phyloP scores from a whole-genome alignment of 2,888 invertebrate genomes.

The Agriotes lineatus region DNA sequence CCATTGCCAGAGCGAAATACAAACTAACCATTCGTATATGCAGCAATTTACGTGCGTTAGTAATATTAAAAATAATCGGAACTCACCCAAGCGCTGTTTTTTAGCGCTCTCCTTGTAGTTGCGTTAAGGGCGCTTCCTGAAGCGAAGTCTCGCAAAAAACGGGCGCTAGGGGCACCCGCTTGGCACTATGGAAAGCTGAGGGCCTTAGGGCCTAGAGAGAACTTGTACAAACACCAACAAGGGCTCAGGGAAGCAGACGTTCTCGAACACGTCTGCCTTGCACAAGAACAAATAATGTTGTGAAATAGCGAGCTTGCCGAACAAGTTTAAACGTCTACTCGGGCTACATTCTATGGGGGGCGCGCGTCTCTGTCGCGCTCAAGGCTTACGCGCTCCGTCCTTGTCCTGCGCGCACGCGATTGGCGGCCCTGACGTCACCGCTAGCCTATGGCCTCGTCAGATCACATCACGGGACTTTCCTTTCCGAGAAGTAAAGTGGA shows the following conservation, averaged over 20 bases:
- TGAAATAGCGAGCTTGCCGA: slow-evolving; percentile 10
- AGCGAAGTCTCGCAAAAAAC: too few species aligned
- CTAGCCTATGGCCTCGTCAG: slow-evolving; percentile 17
- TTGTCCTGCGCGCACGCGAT: background rate
- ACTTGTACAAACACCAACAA: background rate
- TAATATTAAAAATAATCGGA: background rate
- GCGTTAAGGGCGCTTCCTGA: background rate
- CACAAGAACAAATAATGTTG: slow-evolving; percentile 20
- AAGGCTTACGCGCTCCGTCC: background rate
- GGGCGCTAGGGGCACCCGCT: background rate
- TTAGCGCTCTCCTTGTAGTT: slow-evolving; percentile 4
- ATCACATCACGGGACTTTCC: slow-evolving; percentile 13
- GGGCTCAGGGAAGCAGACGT: slow-evolving; percentile 7
- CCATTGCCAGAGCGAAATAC: too few species aligned
- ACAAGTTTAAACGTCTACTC: background rate
- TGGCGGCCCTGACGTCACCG: slow-evolving; percentile 32
- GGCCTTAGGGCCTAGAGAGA: background rate
- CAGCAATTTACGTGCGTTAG: background rate
- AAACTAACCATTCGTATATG: background rate
- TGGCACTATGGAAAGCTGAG: background rate
- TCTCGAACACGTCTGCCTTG: slow-evolving; percentile 14
- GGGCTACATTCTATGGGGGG: background rate
- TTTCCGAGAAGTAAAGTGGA: slow-evolving; percentile 20
- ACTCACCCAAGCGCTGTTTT: slow-evolving; percentile 17
- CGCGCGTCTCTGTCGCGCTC: too few species aligned